Evolutionary conservation across 1,140 invertebrate species (phyloP).

Genomic region (Littorina saxatilis): DNA sequence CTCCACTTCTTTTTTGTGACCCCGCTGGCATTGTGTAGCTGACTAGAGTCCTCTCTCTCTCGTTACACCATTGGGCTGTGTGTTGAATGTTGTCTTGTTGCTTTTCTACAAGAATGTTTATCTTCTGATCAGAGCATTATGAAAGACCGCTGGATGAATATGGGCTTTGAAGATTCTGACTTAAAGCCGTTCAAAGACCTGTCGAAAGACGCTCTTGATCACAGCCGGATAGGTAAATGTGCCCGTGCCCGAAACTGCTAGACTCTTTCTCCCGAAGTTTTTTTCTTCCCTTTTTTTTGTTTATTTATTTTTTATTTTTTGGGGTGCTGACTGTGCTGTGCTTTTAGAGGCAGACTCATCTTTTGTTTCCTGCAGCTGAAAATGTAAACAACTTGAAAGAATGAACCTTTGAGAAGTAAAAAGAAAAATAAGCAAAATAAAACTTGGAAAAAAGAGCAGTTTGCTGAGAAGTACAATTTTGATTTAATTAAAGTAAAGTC

Average conservation of each 20-base stretch:
- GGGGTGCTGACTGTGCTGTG: neutral
- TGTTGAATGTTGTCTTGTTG: constrained; percentile 44
- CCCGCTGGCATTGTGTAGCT: no score
- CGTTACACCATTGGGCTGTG: neutral
- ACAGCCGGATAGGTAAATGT: constrained; percentile 88
- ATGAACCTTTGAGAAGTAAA: no score
- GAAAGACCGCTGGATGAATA: constrained; percentile 76
- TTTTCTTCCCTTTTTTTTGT: constrained; percentile 11
- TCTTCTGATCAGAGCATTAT: constrained; percentile 74
- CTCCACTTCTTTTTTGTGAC: no score
- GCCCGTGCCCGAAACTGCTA: constrained; percentile 34
- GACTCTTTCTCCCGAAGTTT: no score
- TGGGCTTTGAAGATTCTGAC: constrained; percentile 82
- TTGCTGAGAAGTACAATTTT: no score
- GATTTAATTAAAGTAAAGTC: no score
- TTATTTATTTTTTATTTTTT: neutral
- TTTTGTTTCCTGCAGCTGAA: no score
- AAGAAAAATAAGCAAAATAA: no score
- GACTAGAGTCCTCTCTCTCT: constrained; percentile 35
- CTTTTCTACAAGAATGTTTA: constrained; percentile 55
- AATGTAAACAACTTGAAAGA: no score
- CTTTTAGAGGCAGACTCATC: neutral
- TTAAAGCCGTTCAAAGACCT: constrained; percentile 98
- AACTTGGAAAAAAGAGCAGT: no score
- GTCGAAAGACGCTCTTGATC: constrained; percentile 95